A percentile compares a stretch with the other conserved stretches of the same genome.
Conservation (phyloP, 2,113 vertebrate species). For the Atractosteus spatula region DNA sequence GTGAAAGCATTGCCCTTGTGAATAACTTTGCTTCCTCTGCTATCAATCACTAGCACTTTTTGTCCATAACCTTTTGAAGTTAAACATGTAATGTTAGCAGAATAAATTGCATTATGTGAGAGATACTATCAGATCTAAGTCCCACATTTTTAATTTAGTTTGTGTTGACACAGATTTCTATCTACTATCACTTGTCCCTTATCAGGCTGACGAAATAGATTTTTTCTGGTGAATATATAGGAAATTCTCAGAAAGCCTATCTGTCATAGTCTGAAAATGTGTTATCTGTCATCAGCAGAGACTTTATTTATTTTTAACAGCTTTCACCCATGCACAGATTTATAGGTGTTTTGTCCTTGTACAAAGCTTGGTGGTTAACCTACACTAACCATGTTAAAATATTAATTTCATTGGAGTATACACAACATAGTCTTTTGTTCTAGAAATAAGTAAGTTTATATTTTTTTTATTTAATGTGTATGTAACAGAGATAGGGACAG, state of each 20-base stretch:
- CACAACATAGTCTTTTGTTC: too few species aligned
- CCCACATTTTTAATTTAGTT: slow-evolving; percentile 77
- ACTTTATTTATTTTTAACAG: slow-evolving; percentile 71
- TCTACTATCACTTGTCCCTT: slow-evolving; percentile 73
- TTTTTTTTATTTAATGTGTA: too few species aligned
- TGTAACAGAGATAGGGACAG: too few species aligned
- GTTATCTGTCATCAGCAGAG: slow-evolving; percentile 74
- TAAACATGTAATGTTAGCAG: slow-evolving; percentile 67
- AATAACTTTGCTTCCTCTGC: slow-evolving; percentile 41
- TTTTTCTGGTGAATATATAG: slow-evolving; percentile 60
- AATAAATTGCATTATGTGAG: slow-evolving; percentile 73
- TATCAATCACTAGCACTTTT: slow-evolving; percentile 51
- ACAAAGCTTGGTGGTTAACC: slow-evolving; percentile 34
- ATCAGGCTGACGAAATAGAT: slow-evolving; percentile 69
- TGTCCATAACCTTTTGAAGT: slow-evolving; percentile 51
- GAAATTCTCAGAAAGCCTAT: slow-evolving; percentile 64
- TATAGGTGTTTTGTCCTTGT: slow-evolving; percentile 53
- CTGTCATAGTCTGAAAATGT: slow-evolving; percentile 68
- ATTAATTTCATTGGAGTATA: slow-evolving; percentile 20
- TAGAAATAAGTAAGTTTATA: too few species aligned
- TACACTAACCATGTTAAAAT: slow-evolving; percentile 23
- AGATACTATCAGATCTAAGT: slow-evolving; percentile 67
- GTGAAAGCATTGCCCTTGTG: slow-evolving; percentile 28
- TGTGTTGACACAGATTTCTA: slow-evolving; percentile 78
- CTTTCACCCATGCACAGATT: slow-evolving; percentile 52